A percentile compares a stretch with the other conserved stretches of the same genome.
phyloP scores from a whole-genome alignment of 30 jellyfish, hydroid and myxozoan genomes.

The Cassiopea andromeda region DNA sequence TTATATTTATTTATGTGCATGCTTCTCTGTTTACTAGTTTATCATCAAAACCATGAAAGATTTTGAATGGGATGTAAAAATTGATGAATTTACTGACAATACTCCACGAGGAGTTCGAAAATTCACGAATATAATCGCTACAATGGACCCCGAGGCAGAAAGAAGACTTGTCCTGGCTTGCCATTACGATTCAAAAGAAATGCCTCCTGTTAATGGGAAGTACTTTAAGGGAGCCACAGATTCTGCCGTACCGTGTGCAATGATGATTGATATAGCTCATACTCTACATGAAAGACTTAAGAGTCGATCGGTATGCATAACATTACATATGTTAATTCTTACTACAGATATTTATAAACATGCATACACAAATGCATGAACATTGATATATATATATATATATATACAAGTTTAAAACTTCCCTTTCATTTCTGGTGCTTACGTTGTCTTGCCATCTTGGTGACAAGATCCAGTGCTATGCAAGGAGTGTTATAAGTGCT shows the following conservation, averaged over 20 bases:
- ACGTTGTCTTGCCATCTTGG: too few relatives aligned
- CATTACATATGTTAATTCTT: too few relatives aligned
- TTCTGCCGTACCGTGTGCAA: slow-evolving; percentile 99
- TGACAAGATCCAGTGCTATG: too few relatives aligned
- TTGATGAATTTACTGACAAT: slow-evolving; percentile 72
- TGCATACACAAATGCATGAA: too few relatives aligned
- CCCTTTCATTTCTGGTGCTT: too few relatives aligned
- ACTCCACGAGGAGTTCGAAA: slow-evolving; percentile 88
- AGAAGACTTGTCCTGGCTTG: slow-evolving; percentile 90
- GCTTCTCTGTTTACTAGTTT: slow-evolving; percentile 67
- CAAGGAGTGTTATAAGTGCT: too few relatives aligned
- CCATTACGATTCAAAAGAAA: slow-evolving; percentile 92
- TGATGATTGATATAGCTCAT: slow-evolving; percentile 92
- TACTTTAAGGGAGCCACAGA: slow-evolving; percentile 96
- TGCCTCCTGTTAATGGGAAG: slow-evolving; percentile 87
- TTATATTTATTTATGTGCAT: too few relatives aligned
- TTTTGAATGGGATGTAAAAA: slow-evolving; percentile 88
- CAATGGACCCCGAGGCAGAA: slow-evolving; percentile 92
- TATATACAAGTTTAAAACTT: too few relatives aligned
- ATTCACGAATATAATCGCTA: slow-evolving; percentile 90
- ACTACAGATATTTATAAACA: too few relatives aligned
- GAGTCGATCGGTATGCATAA: slow-evolving; percentile 40
- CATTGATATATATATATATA: too few relatives aligned
- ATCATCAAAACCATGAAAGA: slow-evolving; percentile 78
- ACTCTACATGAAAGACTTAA: slow-evolving; percentile 44